These are phyloP conservation scores for Elymnias hypermnestra DNA, from an alignment of 1,140 invertebrate species.

Conservation along the genomic window DNA sequence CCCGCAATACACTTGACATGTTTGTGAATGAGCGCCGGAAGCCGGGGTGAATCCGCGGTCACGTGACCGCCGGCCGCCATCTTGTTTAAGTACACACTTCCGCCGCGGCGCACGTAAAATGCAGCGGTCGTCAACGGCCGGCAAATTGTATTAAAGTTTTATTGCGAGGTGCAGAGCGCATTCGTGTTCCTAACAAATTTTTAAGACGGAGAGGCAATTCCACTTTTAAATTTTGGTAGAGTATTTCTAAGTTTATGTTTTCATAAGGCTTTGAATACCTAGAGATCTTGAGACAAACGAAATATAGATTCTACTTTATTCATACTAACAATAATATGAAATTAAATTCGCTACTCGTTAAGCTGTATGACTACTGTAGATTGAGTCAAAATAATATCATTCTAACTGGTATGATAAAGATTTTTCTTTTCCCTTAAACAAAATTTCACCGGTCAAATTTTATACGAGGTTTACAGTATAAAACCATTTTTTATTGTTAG, in stretches of 20 bases:
- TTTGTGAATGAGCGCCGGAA: conserved; percentile 61
- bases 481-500: too few relatives aligned
- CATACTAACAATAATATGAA: too few relatives aligned
- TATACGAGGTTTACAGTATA: too few relatives aligned
- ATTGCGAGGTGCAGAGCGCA: conserved; percentile 36
- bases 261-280: too few relatives aligned
- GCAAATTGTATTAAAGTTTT: conserved; percentile 44
- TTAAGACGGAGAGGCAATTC: conserved; percentile 17
- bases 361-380: too few relatives aligned
- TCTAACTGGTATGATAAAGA: too few relatives aligned
- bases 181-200: conserved; percentile 33
- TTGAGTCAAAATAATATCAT: too few relatives aligned
- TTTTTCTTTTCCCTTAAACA: too few relatives aligned
- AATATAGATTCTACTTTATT: too few relatives aligned
- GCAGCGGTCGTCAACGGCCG: conserved; percentile 45
- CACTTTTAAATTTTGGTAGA: conserved; percentile 6
- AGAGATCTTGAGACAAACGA: too few relatives aligned
- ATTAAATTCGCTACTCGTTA: too few relatives aligned
- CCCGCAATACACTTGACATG: conserved; percentile 67
- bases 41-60: conserved; percentile 65
- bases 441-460: too few relatives aligned
- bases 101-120: conserved; percentile 47
- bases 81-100: conserved; percentile 67
- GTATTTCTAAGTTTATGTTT: background rate
- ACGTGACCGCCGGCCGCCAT: conserved; percentile 63